phyloP scores from a whole-genome alignment of 2,888 invertebrate species.

The Scelioninae gen. 1 region DNA sequence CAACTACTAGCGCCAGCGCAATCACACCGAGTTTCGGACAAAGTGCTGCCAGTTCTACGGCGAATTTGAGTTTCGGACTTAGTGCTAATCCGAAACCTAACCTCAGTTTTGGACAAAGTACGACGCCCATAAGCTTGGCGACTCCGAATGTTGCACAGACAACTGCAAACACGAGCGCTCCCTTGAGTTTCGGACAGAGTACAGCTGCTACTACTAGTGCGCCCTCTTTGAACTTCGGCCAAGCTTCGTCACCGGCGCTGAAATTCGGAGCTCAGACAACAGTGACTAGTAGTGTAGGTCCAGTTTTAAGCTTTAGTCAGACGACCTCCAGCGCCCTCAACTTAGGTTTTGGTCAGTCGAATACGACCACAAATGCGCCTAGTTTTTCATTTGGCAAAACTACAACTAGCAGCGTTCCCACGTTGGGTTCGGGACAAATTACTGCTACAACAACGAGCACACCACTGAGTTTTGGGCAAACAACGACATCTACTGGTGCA shows the following conservation, averaged over 20 bases:
- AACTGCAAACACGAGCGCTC: not conserved
- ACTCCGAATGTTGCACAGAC: constrained; percentile 14
- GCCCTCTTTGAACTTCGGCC: constrained; percentile 9
- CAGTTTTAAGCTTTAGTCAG: constrained; percentile 8
- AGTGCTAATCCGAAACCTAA: too few species aligned
- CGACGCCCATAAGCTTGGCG: not conserved
- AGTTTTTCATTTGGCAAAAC: constrained; percentile 11
- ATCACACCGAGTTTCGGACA: not conserved
- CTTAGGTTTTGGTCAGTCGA: constrained; percentile 19
- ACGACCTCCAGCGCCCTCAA: not conserved
- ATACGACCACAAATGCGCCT: not conserved
- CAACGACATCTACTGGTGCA: not conserved
- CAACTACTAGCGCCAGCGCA: not conserved
- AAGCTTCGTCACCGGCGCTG: not conserved
- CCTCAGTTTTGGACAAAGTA: constrained; percentile 25
- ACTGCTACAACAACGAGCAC: constrained; percentile 5
- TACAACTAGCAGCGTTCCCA: not conserved
- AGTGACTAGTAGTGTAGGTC: too few species aligned
- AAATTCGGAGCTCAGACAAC: not conserved
- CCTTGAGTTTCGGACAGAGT: constrained; percentile 15
- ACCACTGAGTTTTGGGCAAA: constrained; percentile 20
- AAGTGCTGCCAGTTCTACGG: too few species aligned
- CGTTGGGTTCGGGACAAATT: constrained; percentile 12
- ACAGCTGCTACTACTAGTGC: not conserved
- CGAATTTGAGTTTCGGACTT: too few species aligned